A percentile compares a stretch with the other conserved stretches of the same genome.
phyloP scores from a whole-genome alignment of 2,797 vertebrate species.

The Australoheros facetus region DNA sequence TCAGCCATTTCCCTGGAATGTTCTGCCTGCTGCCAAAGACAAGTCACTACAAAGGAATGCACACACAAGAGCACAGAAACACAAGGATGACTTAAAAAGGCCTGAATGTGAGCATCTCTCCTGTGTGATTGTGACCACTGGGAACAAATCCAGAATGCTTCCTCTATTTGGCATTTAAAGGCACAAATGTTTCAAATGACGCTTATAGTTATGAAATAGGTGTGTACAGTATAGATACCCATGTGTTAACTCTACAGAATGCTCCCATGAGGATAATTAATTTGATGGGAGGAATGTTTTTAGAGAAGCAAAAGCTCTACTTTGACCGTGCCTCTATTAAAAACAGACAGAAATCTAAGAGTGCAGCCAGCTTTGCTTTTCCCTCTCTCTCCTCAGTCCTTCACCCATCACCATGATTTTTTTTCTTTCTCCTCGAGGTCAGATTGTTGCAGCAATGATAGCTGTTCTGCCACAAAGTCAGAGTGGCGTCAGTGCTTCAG shows the following conservation, averaged over 20 bases:
- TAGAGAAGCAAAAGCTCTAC: neutral
- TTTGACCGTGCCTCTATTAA: neutral
- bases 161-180: neutral
- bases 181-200: constrained; percentile 4
- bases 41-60: constrained; percentile 83
- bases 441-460: constrained; percentile 41
- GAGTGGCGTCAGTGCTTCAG: constrained; percentile 45
- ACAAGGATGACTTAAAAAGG: constrained; percentile 82
- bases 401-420: neutral
- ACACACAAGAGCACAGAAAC: constrained; percentile 71
- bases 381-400: constrained; percentile 34
- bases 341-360: neutral
- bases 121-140: neutral
- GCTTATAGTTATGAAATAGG: neutral
- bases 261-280: constrained; percentile 1
- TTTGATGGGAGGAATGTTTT: neutral
- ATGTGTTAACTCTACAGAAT: constrained; percentile 3
- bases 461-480: constrained; percentile 28
- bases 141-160: neutral
- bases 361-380: constrained; percentile 34
- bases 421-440: constrained; percentile 44
- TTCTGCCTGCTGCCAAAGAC: constrained; percentile 71
- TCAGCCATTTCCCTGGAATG: constrained; percentile 83
- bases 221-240: constrained; percentile 17
- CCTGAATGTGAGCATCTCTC: constrained; percentile 52